Percentiles rank a stretch among this genome's conserved stretches.
Evolutionary conservation across 2,113 vertebrate species (phyloP).

Genomic region (Cnemophilus loriae): DNA sequence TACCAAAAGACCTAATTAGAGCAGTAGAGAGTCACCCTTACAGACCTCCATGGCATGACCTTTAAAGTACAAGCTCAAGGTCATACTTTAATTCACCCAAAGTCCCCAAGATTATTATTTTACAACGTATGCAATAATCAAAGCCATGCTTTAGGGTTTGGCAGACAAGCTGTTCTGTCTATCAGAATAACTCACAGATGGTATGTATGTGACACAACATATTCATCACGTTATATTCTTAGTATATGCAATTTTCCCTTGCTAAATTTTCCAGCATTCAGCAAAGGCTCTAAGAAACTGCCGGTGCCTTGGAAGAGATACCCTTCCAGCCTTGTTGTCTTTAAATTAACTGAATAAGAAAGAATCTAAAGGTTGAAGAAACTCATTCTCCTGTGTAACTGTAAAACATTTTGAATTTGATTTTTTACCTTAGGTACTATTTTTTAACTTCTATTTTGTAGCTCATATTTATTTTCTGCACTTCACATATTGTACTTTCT

Average conservation of each 20-base stretch:
- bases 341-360: constrained; percentile 41
- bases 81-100: constrained; percentile 6
- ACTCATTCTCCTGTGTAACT: constrained; percentile 44
- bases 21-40: not conserved
- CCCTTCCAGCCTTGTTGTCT: constrained; percentile 31
- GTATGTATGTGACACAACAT: constrained; percentile 70
- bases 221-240: constrained; percentile 71
- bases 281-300: constrained; percentile 45
- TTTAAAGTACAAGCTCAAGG: constrained; percentile 42
- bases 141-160: constrained; percentile 55
- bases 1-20: constrained; percentile 18
- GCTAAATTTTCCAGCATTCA: constrained; percentile 50
- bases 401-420: constrained; percentile 42
- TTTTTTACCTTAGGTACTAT: constrained; percentile 43
- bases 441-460: constrained; percentile 52
- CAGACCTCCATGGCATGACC: not conserved
- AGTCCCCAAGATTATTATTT: constrained; percentile 45
- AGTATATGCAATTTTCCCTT: constrained; percentile 58
- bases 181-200: constrained; percentile 71
- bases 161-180: constrained; percentile 70
- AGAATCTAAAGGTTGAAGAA: constrained; percentile 48
- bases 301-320: constrained; percentile 37
- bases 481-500: constrained; percentile 40
- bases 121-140: constrained; percentile 40
- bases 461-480: constrained; percentile 34